Percentiles rank a stretch among this genome's conserved stretches.
Conservation (phyloP, 1,140 invertebrate species). For the Trissolcus basalis region DNA sequence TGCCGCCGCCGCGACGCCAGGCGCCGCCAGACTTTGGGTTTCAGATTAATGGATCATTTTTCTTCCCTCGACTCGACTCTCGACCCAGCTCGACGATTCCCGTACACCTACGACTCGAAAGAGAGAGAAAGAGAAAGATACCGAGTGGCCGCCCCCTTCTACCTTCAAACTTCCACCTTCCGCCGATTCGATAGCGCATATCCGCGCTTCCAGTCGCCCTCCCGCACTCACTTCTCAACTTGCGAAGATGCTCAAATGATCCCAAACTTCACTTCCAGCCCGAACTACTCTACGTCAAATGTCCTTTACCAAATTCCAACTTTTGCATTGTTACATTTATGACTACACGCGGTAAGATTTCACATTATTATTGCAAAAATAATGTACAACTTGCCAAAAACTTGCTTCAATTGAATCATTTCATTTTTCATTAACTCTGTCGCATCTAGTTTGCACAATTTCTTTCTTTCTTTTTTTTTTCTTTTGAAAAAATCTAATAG, state of each 20-base stretch:
- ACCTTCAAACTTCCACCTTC: constrained; percentile 60
- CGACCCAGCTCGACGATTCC: constrained; percentile 65
- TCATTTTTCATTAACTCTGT: too few relatives aligned
- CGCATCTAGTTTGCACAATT: too few relatives aligned
- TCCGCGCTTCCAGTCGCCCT: constrained; percentile 53
- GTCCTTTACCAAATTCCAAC: not conserved
- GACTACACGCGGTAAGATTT: not conserved
- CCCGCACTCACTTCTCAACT: constrained; percentile 52
- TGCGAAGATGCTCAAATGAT: constrained; percentile 34
- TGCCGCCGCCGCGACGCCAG: constrained; percentile 73
- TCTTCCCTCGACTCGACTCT: constrained; percentile 74
- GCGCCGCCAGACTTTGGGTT: constrained; percentile 76
- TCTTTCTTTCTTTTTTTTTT: too few relatives aligned
- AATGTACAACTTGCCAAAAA: too few relatives aligned
- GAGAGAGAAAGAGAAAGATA: constrained; percentile 6
- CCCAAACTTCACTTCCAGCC: constrained; percentile 1
- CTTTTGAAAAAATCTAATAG: too few relatives aligned
- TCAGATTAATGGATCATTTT: constrained; percentile 77
- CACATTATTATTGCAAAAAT: constrained; percentile 3
- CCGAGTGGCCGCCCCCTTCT: constrained; percentile 25
- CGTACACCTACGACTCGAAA: constrained; percentile 63
- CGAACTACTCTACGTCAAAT: not conserved
- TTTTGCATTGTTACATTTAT: constrained; percentile 8
- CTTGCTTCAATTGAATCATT: too few relatives aligned
- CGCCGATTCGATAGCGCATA: constrained; percentile 60